phyloP scores from a whole-genome alignment of 2,113 vertebrate genomes.

The Polypterus bichir region DNA sequence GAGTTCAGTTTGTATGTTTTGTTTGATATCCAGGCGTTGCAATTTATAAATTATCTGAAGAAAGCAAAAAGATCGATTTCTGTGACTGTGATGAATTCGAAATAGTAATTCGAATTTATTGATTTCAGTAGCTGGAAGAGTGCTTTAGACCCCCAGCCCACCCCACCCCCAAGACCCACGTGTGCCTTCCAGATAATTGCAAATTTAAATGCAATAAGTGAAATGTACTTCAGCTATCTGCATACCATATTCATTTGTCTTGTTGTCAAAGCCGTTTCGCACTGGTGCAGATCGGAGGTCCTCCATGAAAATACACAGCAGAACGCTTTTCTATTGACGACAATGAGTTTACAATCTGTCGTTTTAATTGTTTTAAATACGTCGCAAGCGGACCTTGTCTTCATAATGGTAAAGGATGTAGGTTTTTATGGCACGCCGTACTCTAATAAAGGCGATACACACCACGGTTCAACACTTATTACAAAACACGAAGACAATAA shows the following conservation, averaged over 20 bases:
- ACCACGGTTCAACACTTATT: too few relatives aligned
- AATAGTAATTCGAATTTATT: slow-evolving; percentile 82
- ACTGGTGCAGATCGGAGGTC: slow-evolving; percentile 1
- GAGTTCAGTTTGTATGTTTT: background rate
- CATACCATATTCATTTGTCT: slow-evolving; percentile 46
- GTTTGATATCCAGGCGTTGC: slow-evolving; percentile 39
- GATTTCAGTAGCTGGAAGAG: slow-evolving; percentile 63
- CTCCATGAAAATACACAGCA: too few relatives aligned
- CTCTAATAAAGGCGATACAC: too few relatives aligned
- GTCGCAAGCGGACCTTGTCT: too few relatives aligned
- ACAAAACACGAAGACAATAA: too few relatives aligned
- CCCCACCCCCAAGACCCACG: slow-evolving; percentile 31
- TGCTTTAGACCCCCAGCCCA: slow-evolving; percentile 31
- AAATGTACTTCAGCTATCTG: slow-evolving; percentile 41
- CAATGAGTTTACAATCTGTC: too few relatives aligned
- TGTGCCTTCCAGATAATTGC: slow-evolving; percentile 47
- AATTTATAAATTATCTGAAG: slow-evolving; percentile 73
- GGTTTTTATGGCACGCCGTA: too few relatives aligned
- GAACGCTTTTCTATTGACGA: too few relatives aligned
- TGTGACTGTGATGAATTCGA: slow-evolving; percentile 79
- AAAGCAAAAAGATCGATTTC: slow-evolving; percentile 65
- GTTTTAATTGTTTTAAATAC: too few relatives aligned
- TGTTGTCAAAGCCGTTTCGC: slow-evolving; percentile 23
- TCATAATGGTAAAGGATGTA: too few relatives aligned
- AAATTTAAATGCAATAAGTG: slow-evolving; percentile 49